Conservation (phyloP, 2,113 vertebrate genomes). For the Indicator maculatus region DNA sequence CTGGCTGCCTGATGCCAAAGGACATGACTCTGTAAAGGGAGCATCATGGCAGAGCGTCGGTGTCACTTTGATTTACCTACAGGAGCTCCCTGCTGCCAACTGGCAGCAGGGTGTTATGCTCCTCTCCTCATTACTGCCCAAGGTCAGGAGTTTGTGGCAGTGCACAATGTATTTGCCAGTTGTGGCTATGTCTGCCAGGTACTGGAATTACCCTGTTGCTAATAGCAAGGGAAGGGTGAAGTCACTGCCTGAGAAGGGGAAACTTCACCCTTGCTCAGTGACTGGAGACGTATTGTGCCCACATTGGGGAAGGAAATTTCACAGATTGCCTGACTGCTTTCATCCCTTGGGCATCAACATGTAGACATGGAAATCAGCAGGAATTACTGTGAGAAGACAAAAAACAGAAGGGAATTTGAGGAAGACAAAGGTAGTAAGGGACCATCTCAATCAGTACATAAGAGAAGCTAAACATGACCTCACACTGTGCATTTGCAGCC, state of each 20-base stretch:
- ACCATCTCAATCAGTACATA: background rate
- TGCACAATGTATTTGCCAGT: background rate
- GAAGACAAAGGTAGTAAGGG: background rate
- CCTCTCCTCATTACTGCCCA: background rate
- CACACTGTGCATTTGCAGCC: background rate
- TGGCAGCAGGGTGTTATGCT: background rate
- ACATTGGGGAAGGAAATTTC: background rate
- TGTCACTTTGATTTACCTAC: background rate
- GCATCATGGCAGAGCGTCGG: accelerated
- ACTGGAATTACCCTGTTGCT: background rate
- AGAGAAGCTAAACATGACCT: background rate
- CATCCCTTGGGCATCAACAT: background rate
- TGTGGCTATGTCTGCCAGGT: background rate
- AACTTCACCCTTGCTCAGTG: background rate
- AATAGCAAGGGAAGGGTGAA: background rate
- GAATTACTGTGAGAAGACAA: background rate
- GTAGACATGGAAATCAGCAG: background rate
- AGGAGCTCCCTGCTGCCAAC: background rate
- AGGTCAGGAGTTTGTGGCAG: background rate
- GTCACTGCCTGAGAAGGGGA: background rate
- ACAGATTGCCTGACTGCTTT: background rate
- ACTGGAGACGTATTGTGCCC: background rate
- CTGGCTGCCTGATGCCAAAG: background rate
- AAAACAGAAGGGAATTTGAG: background rate
- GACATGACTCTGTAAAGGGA: background rate